Evolutionary conservation across 2,797 vertebrate genomes (phyloP), one percentile per base, ranked within the genome.

Genomic region (Phataginus tetradactyla): DNA sequence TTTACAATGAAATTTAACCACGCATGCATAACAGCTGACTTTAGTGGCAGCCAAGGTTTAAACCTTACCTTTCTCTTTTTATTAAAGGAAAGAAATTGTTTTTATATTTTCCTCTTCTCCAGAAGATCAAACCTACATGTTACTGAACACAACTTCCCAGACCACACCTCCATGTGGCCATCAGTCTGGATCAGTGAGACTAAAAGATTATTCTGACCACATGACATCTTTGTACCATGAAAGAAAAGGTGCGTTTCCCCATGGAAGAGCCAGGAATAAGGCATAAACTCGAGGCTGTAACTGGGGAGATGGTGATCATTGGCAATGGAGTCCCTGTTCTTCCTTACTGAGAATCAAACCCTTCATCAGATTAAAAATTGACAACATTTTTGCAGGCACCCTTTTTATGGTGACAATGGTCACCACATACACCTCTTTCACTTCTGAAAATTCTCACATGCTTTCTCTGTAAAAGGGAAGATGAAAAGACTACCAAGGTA

Each of bases 121-220:
- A 95, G 88, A 97, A 86, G 83, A 21, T 15, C 75, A 95, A 91
- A 91, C 75, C 87, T 96, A 93, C 72, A 57, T 42, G 74, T 57
- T 57, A 95, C 75, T 85, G 79, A 85, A 92, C 80, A 90, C 80
- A 90, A 61, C 51, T 57, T 90, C 68, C 72, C 57, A 77, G 83
- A 37, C 57, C 63, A 66, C 55, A 77, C 84, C 59, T 94, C 78
- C 59, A 20, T 10, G 72, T 37, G 61, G 80, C 64, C 55, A 32
- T 86, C 53, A 14, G 72, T 45, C 77, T 57, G 57, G 27, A 69
- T 51, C 18, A 17, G 59, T 8, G 57, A 92, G 66, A 29, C 37
- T 27, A n/a, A 57, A 53, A 85, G 79, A 64, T 29, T 10, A 81
- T 32, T 87, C 59, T 74, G 91, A 63, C 59, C 90, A 37, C 55